These are phyloP conservation scores for Bathybates hornii DNA, from an alignment of 2,113 vertebrate species.

Conservation along the genomic window DNA sequence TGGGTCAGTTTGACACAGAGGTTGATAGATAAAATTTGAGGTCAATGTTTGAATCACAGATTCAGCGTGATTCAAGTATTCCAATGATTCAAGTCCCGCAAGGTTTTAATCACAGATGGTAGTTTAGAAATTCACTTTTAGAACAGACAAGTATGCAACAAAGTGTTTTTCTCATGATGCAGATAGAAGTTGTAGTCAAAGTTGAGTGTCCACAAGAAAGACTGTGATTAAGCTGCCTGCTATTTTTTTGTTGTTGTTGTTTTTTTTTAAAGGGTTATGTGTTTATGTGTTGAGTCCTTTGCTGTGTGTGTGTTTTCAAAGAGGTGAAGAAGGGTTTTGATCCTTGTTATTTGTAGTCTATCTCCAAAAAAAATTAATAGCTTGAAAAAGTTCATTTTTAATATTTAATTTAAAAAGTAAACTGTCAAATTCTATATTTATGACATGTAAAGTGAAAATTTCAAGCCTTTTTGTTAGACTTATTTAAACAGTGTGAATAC, in stretches of 20 bases:
- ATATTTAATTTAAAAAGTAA: background rate
- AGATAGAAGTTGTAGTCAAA: background rate
- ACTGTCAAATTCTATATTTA: background rate
- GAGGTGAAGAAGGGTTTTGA: background rate
- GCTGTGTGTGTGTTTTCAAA: background rate
- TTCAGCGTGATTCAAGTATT: background rate
- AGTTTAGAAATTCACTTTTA: background rate
- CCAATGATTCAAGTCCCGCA: background rate
- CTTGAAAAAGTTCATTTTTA: rapidly evolving
- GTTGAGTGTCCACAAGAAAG: background rate
- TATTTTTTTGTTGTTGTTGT: background rate
- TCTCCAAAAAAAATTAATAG: background rate
- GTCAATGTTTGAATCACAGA: background rate
- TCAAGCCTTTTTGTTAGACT: background rate
- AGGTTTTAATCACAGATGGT: background rate
- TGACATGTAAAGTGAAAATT: background rate
- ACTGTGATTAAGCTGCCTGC: background rate
- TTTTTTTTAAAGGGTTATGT: rapidly evolving
- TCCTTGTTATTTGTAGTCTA: background rate
- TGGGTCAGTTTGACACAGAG: background rate
- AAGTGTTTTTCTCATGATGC: background rate
- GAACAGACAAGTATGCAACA: background rate
- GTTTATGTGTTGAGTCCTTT: background rate
- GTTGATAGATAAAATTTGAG: background rate
- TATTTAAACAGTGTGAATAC: background rate